Conservation (phyloP, 2,888 invertebrate species). For the Amphimallon solstitiale region DNA sequence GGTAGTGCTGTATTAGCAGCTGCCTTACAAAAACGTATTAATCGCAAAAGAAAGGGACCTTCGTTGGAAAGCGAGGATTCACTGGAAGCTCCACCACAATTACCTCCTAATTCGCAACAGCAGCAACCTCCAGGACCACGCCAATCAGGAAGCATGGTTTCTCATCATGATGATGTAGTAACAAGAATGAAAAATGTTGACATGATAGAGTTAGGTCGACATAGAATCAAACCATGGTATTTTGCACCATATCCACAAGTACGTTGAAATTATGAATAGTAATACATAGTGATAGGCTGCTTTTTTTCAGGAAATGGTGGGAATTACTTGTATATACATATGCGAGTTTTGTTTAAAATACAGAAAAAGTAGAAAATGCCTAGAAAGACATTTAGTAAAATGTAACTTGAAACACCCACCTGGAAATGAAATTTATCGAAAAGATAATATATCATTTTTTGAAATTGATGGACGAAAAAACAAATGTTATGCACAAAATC, state of each 20-base stretch:
- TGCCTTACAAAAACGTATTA: conserved; percentile 86
- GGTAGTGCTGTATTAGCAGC: conserved; percentile 84
- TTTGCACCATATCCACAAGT: conserved; percentile 99
- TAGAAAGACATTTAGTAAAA: conserved; percentile 93
- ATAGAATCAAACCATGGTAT: conserved; percentile 98
- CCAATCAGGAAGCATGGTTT: conserved; percentile 93
- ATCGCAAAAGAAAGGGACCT: conserved; percentile 80
- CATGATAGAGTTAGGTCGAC: conserved; percentile 93
- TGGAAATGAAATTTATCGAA: conserved; percentile 97
- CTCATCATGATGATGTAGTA: conserved; percentile 94
- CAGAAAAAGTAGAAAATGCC: conserved; percentile 93
- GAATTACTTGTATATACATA: conserved; percentile 91
- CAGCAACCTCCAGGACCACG: conserved; percentile 72
- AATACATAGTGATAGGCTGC: no score
- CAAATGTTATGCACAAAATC: conserved; percentile 96
- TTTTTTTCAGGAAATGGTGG: conserved; percentile 79
- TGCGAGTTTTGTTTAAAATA: conserved; percentile 99
- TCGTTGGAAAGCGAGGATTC: conserved; percentile 68
- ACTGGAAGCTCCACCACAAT: conserved; percentile 60
- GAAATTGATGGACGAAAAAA: conserved; percentile 98
- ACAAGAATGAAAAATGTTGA: conserved; percentile 99
- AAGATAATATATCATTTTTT: conserved; percentile 94
- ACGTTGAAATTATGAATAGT: conserved; percentile 31
- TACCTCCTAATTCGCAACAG: conserved; percentile 27
- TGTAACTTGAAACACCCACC: conserved; percentile 95